These are phyloP conservation scores for Protodeltote pygarga DNA, from an alignment of 2,888 invertebrate species.

Conservation along the genomic window DNA sequence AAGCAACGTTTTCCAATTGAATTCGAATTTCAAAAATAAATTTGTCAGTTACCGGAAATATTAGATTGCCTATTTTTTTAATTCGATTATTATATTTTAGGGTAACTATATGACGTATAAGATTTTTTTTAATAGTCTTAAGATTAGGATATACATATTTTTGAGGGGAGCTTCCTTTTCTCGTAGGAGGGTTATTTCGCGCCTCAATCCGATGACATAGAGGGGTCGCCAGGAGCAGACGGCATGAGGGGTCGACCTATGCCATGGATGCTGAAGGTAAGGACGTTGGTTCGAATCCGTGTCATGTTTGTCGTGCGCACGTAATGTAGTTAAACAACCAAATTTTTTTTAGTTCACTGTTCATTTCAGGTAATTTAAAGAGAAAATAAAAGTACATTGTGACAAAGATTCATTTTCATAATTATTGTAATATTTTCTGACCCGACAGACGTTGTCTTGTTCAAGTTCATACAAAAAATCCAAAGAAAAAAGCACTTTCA, in stretches of 20 bases:
- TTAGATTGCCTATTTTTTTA: no score
- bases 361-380: neutral
- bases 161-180: constrained; percentile 60
- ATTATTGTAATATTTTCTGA: no score
- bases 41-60: constrained; percentile 3
- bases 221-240: constrained; percentile 54
- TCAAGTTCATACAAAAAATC: no score
- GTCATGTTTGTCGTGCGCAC: constrained; percentile 30
- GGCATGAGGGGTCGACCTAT: constrained; percentile 59
- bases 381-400: no score
- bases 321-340: constrained; percentile 3
- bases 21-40: constrained; percentile 11
- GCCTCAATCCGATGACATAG: constrained; percentile 58
- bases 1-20: no score
- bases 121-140: constrained; percentile 1
- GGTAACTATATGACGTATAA: no score
- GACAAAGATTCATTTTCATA: no score
- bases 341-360: neutral
- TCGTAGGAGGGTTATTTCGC: constrained; percentile 67
- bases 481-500: no score
- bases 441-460: no score
- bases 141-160: constrained; percentile 50
- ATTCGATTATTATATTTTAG: no score
- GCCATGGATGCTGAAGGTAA: constrained; percentile 71
- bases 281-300: constrained; percentile 36